Evolutionary conservation across 2,113 vertebrate genomes (phyloP).

Genomic region (Bos indicus): DNA sequence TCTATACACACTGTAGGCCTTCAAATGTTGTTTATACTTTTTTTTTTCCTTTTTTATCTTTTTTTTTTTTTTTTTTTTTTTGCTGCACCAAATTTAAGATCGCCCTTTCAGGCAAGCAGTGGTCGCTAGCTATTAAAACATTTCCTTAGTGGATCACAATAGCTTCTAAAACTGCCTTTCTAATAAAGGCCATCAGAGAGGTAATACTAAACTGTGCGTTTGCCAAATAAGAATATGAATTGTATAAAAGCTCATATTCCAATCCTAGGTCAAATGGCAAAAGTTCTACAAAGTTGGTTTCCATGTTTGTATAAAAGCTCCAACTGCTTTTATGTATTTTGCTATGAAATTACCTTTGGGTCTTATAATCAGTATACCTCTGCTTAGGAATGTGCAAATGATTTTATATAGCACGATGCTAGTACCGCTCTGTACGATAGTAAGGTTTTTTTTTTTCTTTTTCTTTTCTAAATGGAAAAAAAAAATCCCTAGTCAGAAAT

Average conservation of each 20-base stretch:
- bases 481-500: constrained; percentile 85
- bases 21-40: constrained; percentile 48
- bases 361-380: constrained; percentile 74
- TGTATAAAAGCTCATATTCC: constrained; percentile 72
- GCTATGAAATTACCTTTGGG: constrained; percentile 73
- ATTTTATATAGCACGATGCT: constrained; percentile 83
- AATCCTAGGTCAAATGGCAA: constrained; percentile 55
- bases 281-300: constrained; percentile 67
- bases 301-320: constrained; percentile 70
- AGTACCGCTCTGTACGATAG: constrained; percentile 83
- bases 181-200: constrained; percentile 69
- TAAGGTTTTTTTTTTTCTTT: constrained; percentile 74
- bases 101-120: constrained; percentile 69
- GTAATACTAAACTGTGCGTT: constrained; percentile 68
- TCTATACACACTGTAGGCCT: constrained; percentile 68
- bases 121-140: constrained; percentile 61
- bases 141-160: constrained; percentile 62
- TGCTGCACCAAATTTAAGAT: constrained; percentile 64
- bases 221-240: constrained; percentile 74
- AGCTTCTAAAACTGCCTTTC: constrained; percentile 71
- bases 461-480: constrained; percentile 85
- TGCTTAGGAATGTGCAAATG: constrained; percentile 82
- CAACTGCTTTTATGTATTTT: constrained; percentile 64
- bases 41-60: neutral
- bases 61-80: neutral